Conservation (phyloP, 1,140 invertebrate genomes). For the Drosophila ambigua region DNA sequence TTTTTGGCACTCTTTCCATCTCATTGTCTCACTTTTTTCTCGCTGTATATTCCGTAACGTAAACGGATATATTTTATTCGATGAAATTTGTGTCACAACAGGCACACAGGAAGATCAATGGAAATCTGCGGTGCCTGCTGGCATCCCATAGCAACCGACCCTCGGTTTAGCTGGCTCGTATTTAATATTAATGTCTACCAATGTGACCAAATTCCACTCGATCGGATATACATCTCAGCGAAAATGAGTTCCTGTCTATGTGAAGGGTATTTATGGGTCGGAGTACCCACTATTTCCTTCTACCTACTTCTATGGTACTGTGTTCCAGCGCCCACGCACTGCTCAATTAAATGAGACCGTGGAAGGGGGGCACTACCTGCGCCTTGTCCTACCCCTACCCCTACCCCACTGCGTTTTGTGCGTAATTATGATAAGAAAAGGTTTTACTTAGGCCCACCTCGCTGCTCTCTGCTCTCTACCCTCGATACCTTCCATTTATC, state of each 20-base stretch:
- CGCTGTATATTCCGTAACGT: too few relatives aligned
- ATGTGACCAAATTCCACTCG: too few relatives aligned
- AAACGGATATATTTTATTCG: background rate
- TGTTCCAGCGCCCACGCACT: conserved; percentile 29
- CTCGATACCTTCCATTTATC: conserved; percentile 5
- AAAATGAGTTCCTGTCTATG: too few relatives aligned
- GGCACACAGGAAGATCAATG: too few relatives aligned
- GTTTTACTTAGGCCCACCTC: conserved; percentile 67
- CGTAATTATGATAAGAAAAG: conserved; percentile 83
- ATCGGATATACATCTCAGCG: too few relatives aligned
- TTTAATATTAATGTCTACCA: too few relatives aligned
- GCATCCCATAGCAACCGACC: too few relatives aligned
- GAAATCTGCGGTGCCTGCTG: too few relatives aligned
- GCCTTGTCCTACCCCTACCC: conserved; percentile 15
- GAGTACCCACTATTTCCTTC: background rate
- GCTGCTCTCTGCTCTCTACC: conserved; percentile 9
- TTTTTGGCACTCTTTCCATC: too few relatives aligned
- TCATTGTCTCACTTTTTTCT: too few relatives aligned
- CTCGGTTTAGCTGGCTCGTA: too few relatives aligned
- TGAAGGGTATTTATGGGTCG: background rate
- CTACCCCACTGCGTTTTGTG: conserved; percentile 68
- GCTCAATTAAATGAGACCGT: conserved; percentile 49
- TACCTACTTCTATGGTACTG: background rate
- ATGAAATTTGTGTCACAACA: background rate
- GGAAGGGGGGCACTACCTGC: background rate